These are phyloP conservation scores for Rhinoptilus africanus DNA, from an alignment of 2,113 vertebrate genomes.

Conservation along the genomic window DNA sequence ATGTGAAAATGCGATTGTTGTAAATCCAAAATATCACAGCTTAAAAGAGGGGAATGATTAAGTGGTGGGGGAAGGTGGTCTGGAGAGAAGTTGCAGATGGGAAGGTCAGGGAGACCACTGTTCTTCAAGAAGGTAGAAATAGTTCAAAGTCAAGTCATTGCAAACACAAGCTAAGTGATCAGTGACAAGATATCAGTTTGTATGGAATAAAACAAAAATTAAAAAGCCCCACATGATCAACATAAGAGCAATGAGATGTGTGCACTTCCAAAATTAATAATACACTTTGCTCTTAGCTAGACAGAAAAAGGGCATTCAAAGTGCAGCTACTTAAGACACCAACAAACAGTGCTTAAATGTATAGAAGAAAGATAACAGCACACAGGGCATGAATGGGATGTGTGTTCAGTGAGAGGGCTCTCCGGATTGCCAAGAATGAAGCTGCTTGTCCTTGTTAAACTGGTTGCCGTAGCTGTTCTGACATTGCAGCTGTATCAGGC, in stretches of 20 bases:
- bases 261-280: not conserved
- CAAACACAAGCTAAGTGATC: not conserved
- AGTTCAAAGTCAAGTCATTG: not conserved
- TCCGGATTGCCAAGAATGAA: not conserved
- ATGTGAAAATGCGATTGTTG: not conserved
- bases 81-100: not conserved
- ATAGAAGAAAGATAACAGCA: not conserved
- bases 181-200: not conserved
- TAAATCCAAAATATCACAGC: not conserved
- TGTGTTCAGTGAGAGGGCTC: not conserved
- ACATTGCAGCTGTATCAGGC: not conserved
- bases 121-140: not conserved
- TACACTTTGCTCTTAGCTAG: not conserved
- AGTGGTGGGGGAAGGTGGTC: rapidly evolving
- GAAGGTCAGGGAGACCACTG: not conserved
- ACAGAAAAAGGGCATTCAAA: not conserved
- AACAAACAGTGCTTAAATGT: not conserved
- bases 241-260: not conserved
- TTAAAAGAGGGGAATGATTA: not conserved
- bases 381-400: not conserved
- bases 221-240: not conserved
- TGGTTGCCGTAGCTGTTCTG: not conserved
- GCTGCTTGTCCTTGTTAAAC: not conserved
- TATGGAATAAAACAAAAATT: not conserved
- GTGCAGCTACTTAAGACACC: not conserved